These are phyloP conservation scores for Cyphomyrmex costatus DNA, from an alignment of 1,140 invertebrate species.

Conservation along the genomic window DNA sequence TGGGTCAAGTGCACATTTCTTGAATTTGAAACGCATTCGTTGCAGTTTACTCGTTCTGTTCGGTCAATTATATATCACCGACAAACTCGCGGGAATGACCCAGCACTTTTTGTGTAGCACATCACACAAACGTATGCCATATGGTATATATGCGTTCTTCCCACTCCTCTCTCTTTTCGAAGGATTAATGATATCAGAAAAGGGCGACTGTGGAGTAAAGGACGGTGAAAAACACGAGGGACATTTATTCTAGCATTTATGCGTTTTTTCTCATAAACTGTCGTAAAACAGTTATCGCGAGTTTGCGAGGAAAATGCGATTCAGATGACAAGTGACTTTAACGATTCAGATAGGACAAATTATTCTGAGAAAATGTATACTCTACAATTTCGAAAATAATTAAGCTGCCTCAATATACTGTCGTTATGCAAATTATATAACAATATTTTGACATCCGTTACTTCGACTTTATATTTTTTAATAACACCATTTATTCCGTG, in stretches of 20 bases:
- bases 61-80: conserved; percentile 41
- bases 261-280: not conserved
- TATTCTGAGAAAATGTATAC: not conserved
- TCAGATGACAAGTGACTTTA: conserved; percentile 3
- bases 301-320: not conserved
- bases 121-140: conserved; percentile 56
- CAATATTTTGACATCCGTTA: not conserved
- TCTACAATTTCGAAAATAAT: conserved; percentile 11
- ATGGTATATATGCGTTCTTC: conserved; percentile 41
- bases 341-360: not conserved
- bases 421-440: not conserved
- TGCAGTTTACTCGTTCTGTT: conserved; percentile 19
- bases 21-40: conserved; percentile 8
- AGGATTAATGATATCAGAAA: conserved; percentile 54
- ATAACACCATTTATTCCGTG: not conserved
- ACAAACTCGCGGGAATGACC: conserved; percentile 44
- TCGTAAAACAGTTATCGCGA: conserved; percentile 9
- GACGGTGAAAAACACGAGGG: conserved; percentile 2
- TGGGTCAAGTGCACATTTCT: conserved; percentile 28
- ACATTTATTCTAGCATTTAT: conserved; percentile 38
- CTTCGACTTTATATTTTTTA: not conserved
- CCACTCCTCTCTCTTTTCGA: conserved; percentile 13
- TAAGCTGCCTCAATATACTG: not conserved
- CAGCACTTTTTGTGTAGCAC: conserved; percentile 31
- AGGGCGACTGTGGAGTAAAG: conserved; percentile 2